Percentiles rank a stretch among this genome's conserved stretches.
Conservation (phyloP, 2,113 vertebrate species). For the Chloroceryle aenea region DNA sequence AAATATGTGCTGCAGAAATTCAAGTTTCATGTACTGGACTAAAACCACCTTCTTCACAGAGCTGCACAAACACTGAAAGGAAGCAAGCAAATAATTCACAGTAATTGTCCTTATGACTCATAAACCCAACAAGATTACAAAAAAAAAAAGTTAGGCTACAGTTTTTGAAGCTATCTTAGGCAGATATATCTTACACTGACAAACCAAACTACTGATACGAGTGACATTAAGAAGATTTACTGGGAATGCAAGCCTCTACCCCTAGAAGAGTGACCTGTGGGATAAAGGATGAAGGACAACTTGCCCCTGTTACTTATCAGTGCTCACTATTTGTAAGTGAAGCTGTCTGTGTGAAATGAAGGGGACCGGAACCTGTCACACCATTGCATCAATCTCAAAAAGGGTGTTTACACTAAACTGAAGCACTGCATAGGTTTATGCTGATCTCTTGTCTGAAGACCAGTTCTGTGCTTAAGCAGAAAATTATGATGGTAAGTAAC, state of each 20-base stretch:
- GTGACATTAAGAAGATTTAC: neutral
- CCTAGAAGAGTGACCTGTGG: neutral
- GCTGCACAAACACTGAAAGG: neutral
- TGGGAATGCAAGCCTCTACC: neutral
- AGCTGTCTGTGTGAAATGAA: neutral
- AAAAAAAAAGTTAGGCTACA: neutral
- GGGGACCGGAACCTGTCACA: neutral
- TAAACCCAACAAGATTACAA: neutral
- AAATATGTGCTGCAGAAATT: neutral
- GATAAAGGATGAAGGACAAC: neutral
- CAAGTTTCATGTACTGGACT: neutral
- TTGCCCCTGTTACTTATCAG: neutral
- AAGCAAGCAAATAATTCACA: neutral
- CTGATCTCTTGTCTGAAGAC: neutral
- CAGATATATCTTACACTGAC: accelerated
- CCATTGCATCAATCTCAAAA: neutral
- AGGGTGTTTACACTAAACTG: neutral
- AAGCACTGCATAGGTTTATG: neutral
- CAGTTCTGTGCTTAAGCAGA: neutral
- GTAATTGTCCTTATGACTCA: neutral
- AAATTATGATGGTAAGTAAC: neutral
- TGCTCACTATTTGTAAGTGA: neutral
- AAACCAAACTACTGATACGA: too few relatives aligned
- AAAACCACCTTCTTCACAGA: neutral
- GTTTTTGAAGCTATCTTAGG: neutral